Percentiles rank a stretch among this genome's conserved stretches.
phyloP scores from a whole-genome alignment of 2,888 invertebrate species.

The Hemistola chrysoprasaria region DNA sequence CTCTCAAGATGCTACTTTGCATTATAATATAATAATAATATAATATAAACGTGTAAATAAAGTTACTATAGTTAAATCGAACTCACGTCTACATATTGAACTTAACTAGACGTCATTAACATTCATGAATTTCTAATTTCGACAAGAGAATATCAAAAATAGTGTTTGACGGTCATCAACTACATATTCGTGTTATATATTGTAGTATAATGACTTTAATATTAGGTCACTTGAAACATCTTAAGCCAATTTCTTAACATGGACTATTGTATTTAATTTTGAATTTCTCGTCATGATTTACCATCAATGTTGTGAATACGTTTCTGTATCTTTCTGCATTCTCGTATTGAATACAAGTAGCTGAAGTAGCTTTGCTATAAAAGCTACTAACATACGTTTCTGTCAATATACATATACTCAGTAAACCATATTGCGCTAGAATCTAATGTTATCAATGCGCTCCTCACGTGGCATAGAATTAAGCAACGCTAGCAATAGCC shows the following conservation, averaged over 20 bases:
- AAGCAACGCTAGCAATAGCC: conserved; percentile 3
- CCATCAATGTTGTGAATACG: conserved; percentile 7
- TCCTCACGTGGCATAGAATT: conserved; percentile 4
- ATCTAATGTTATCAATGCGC: neutral
- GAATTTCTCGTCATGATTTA: conserved; percentile 33
- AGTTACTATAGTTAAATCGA: conserved; percentile 71
- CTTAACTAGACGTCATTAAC: conserved; percentile 59
- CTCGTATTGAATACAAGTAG: conserved; percentile 12
- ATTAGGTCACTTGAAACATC: conserved; percentile 70
- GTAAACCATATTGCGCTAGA: conserved; percentile 4
- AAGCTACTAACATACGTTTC: no score
- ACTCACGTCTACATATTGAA: conserved; percentile 63
- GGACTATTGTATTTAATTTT: conserved; percentile 66
- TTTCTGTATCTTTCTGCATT: conserved; percentile 27
- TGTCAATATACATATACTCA: neutral
- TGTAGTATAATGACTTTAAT: conserved; percentile 67
- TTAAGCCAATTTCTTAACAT: conserved; percentile 60
- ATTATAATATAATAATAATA: conserved; percentile 59
- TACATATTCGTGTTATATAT: conserved; percentile 72
- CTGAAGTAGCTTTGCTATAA: conserved; percentile 3
- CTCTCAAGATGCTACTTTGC: conserved; percentile 71
- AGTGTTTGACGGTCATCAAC: conserved; percentile 73
- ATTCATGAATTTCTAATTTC: conserved; percentile 75
- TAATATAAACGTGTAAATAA: conserved; percentile 78
- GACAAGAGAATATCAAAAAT: conserved; percentile 83